These are phyloP conservation scores for Smithornis capensis DNA, from an alignment of 2,113 vertebrate genomes.

Conservation along the genomic window DNA sequence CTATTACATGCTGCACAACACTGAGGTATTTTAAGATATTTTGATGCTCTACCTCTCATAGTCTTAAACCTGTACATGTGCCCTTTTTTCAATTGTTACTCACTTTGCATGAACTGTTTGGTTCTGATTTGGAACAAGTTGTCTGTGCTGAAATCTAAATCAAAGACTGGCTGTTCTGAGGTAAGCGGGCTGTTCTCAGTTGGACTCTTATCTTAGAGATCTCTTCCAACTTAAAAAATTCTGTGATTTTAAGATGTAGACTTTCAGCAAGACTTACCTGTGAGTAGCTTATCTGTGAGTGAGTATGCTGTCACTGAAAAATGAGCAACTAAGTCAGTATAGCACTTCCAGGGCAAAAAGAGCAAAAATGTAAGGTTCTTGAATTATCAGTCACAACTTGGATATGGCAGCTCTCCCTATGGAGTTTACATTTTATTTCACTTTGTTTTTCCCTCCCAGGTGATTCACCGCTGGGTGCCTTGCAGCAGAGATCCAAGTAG, in stretches of 20 bases:
- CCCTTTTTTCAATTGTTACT: background rate
- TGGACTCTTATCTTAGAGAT: background rate
- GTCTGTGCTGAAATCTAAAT: background rate
- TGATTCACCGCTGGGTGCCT: slow-evolving; percentile 99
- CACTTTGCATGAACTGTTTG: background rate
- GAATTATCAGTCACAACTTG: background rate
- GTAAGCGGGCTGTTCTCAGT: background rate
- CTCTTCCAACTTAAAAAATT: background rate
- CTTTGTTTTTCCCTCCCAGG: slow-evolving; percentile 67
- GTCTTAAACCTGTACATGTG: background rate
- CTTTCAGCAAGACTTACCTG: background rate
- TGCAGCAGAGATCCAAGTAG: slow-evolving; percentile 95
- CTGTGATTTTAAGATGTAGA: background rate
- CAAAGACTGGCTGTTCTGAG: background rate
- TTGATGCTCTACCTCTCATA: no score
- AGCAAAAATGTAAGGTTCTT: background rate
- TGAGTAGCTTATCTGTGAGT: background rate
- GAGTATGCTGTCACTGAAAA: background rate
- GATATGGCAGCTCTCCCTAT: background rate
- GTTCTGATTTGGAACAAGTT: background rate
- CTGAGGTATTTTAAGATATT: background rate
- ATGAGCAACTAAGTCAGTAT: background rate
- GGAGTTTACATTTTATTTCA: background rate
- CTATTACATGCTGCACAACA: background rate
- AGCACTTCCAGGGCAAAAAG: background rate